phyloP scores from a whole-genome alignment of 2,888 invertebrate genomes.

The Gymnosoma rotundatum region DNA sequence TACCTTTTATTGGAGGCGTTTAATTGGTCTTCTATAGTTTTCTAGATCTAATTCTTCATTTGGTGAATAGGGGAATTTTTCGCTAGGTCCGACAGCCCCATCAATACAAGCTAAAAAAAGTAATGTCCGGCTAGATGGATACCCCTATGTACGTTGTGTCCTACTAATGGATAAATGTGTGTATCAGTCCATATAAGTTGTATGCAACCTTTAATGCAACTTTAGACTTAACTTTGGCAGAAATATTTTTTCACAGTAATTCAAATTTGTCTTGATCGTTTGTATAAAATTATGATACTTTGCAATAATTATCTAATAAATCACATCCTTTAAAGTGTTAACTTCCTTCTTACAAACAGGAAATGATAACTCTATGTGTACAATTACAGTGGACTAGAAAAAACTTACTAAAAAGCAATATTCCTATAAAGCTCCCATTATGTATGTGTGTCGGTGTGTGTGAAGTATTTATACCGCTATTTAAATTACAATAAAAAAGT shows the following conservation, averaged over 20 bases:
- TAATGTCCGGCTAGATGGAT: no score
- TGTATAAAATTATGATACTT: not conserved
- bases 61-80: no score
- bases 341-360: constrained; percentile 26
- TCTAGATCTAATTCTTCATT: no score
- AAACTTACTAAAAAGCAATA: not conserved
- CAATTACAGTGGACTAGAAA: not conserved
- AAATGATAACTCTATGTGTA: constrained; percentile 15
- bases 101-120: no score
- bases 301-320: constrained; percentile 1
- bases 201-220: no score
- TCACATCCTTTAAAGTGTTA: constrained; percentile 30
- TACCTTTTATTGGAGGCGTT: no score
- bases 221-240: no score
- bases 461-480: constrained; percentile 14
- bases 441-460: not conserved
- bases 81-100: no score
- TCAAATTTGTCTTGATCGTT: not conserved
- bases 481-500: constrained; percentile 39
- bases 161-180: no score
- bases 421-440: not conserved
- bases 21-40: no score
- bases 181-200: no score
- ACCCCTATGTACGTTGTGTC: no score
- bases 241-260: not conserved